phyloP scores from a whole-genome alignment of 2,113 vertebrate species.

The Gnathonemus longibarbis region DNA sequence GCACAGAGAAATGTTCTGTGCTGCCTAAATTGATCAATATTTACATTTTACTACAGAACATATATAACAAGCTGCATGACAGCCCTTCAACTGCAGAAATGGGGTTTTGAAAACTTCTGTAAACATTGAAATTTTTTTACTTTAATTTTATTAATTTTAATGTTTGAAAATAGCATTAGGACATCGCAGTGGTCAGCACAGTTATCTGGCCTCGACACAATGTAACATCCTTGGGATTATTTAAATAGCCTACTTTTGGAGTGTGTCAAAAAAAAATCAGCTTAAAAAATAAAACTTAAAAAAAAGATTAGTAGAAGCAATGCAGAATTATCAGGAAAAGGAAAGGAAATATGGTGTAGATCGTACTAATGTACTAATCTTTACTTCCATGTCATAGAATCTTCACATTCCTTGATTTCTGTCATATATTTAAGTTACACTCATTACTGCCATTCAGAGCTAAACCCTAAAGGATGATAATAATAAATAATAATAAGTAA shows the following conservation, averaged over 20 bases:
- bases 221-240: not conserved
- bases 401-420: not conserved
- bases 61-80: not conserved
- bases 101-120: not conserved
- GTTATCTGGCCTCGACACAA: not conserved
- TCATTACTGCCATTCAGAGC: not conserved
- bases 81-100: not conserved
- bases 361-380: not conserved
- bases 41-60: not conserved
- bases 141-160: not conserved
- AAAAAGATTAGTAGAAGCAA: not conserved
- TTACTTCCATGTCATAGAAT: not conserved
- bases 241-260: not conserved
- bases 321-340: not conserved
- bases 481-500: not conserved
- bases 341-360: not conserved
- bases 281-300: not conserved
- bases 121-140: not conserved
- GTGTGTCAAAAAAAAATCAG: not conserved
- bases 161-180: not conserved
- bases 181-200: not conserved
- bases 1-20: not conserved
- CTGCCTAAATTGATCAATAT: not conserved
- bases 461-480: not conserved
- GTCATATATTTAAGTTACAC: not conserved